Conservation (phyloP, 92 coral and sea anemone genomes). For the Zoanthus sociatus region DNA sequence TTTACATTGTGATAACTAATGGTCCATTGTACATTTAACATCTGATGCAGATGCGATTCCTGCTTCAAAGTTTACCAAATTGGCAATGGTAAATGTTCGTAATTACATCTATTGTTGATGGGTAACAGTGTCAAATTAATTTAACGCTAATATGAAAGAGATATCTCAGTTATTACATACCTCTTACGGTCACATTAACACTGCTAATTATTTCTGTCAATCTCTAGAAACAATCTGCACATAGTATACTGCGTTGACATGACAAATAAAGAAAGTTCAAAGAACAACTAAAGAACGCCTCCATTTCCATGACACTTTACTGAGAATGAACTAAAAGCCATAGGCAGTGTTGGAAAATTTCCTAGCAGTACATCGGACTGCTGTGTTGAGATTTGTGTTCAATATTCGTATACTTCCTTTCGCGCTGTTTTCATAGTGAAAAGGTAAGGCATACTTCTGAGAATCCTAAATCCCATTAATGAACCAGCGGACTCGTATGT, state of each 20-base stretch:
- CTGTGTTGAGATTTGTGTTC: not conserved
- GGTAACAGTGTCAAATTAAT: not conserved
- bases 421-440: not conserved
- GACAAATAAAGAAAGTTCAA: not conserved
- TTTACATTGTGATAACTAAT: not conserved
- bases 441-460: not conserved
- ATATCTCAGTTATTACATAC: conserved; percentile 5
- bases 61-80: conserved; percentile 6
- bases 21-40: conserved; percentile 30
- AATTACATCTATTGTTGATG: not conserved
- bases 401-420: not conserved
- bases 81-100: conserved; percentile 1
- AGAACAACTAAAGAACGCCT: not conserved
- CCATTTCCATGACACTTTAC: not conserved
- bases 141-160: not conserved
- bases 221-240: not conserved
- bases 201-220: not conserved
- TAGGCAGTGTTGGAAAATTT: not conserved
- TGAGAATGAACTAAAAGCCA: not conserved
- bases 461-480: not conserved
- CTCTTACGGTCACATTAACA: not conserved
- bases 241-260: not conserved
- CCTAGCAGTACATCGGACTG: not conserved
- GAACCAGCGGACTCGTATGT: conserved; percentile 10
- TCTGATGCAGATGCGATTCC: conserved; percentile 37